A percentile compares a stretch with the other conserved stretches of the same genome.
Evolutionary conservation across 2,797 vertebrate species (phyloP).

Genomic region (Muscicapa striata): DNA sequence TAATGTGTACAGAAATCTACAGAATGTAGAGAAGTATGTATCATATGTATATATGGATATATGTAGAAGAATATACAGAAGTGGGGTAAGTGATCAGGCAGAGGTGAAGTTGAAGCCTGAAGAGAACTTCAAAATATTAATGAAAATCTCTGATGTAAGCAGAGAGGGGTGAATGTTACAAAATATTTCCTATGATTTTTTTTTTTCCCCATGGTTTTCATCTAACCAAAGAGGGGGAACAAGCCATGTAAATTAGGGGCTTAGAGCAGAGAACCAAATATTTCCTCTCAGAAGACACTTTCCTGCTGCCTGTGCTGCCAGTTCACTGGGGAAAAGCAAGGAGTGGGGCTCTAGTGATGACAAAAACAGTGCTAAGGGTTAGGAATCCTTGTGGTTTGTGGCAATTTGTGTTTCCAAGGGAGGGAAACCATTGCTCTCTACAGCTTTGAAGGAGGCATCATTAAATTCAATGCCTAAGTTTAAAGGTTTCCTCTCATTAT

Average conservation of each 20-base stretch:
- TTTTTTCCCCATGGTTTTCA: background rate
- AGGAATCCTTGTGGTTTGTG: background rate
- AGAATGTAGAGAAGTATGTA: too few species aligned
- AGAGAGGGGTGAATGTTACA: background rate
- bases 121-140: background rate
- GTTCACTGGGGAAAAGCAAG: background rate
- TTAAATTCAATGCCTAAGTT: background rate
- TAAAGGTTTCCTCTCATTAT: background rate
- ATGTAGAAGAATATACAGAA: background rate
- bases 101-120: background rate
- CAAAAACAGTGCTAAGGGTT: background rate
- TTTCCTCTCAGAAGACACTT: background rate
- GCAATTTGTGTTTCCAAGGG: background rate
- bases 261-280: background rate
- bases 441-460: background rate
- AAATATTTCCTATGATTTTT: background rate
- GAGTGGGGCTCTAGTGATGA: background rate
- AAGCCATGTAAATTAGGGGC: accelerated
- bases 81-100: background rate
- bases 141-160: background rate
- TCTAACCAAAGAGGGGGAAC: background rate
- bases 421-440: background rate
- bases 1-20: background rate
- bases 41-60: too few species aligned
- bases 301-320: background rate